Percentiles rank a stretch among this genome's conserved stretches.
These are phyloP conservation scores for Pachymerium ferrugineum DNA, from an alignment of 2,888 invertebrate genomes.

Conservation along the genomic window DNA sequence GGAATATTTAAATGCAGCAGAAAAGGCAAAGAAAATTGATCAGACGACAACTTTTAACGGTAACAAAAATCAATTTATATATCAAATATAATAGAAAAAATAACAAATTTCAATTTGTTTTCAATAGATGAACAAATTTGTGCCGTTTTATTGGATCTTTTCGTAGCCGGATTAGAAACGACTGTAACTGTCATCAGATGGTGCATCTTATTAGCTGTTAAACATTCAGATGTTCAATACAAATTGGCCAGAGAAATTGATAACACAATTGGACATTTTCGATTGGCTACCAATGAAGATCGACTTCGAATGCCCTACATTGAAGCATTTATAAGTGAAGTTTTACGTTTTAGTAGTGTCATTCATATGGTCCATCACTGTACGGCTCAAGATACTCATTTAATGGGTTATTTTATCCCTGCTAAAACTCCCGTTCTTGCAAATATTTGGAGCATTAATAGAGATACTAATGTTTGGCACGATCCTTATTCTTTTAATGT, in stretches of 20 bases:
- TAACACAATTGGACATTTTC: background rate
- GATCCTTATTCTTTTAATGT: constrained; percentile 30
- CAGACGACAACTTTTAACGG: background rate
- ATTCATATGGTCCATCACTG: constrained; percentile 25
- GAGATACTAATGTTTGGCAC: constrained; percentile 24
- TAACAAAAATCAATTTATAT: background rate
- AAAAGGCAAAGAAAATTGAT: background rate
- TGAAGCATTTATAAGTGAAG: constrained; percentile 22
- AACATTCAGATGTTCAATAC: background rate
- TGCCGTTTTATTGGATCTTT: constrained; percentile 24
- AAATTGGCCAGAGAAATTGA: constrained; percentile 1
- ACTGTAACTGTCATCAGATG: constrained; percentile 18
- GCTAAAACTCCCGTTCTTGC: background rate
- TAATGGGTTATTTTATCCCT: constrained; percentile 3
- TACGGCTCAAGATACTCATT: background rate
- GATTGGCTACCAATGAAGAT: constrained; percentile 16
- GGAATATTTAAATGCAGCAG: background rate
- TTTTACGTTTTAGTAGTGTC: constrained; percentile 6
- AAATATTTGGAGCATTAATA: constrained; percentile 29
- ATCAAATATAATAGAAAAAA: too few relatives aligned
- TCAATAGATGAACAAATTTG: constrained; percentile 23
- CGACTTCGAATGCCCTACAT: constrained; percentile 15
- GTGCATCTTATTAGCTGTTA: background rate
- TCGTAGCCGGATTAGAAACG: constrained; percentile 30
- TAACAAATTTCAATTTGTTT: too few relatives aligned